Base-by-base conservation (phyloP, 2,797 vertebrate genomes). In the Artibeus jamaicensis region DNA sequence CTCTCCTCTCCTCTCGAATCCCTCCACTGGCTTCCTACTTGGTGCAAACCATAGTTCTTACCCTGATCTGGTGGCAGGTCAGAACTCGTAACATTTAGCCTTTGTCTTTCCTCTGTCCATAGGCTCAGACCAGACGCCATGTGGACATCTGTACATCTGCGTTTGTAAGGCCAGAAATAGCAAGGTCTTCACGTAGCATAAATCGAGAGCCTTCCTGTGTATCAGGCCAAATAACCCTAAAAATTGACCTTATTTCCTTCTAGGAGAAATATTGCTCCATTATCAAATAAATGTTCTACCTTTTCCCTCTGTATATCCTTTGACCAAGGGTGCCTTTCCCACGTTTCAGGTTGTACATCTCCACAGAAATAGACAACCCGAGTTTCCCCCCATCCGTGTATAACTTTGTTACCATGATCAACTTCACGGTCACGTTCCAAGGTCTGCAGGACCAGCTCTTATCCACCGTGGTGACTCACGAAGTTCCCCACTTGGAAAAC, bases 371-470 rank as follows among this genome's bases (percentile, higher is more conserved):
- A 78, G 96, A 97, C 70, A 98, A 98, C 44, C 98, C 98, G 0
- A 78, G 96, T 55, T 98, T 98, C 83, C 95, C 97, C 22, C 98
- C 98, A 4, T 89, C 96, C 0, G 71, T 98, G 68, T 98, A 97
- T 83, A 98, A 97, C 59, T 86, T 97, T 18, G 97, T 98, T 14
- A 98, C 98, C 29, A 88, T 98, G 78, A 96, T 98, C 88, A 98
- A 98, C 97, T 98, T 98, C 93, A 97, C 89, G 0, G 94, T 98
- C 34, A 98, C 98, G 2, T 98, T 98, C 83, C 98, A 98, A 96
- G 96, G 98, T 29, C 87, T 98, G 37, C 97, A 98, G 89, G 98
- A 98, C 73, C 98, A 98, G 12, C 98, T 98, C 21, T 93, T 98
- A 22, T 98, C 98, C 67, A 96, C 96, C 2, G 94, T 98, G 1